Evolutionary conservation across 2,888 invertebrate genomes (phyloP).

Genomic region (Meteorus cinctellus): DNA sequence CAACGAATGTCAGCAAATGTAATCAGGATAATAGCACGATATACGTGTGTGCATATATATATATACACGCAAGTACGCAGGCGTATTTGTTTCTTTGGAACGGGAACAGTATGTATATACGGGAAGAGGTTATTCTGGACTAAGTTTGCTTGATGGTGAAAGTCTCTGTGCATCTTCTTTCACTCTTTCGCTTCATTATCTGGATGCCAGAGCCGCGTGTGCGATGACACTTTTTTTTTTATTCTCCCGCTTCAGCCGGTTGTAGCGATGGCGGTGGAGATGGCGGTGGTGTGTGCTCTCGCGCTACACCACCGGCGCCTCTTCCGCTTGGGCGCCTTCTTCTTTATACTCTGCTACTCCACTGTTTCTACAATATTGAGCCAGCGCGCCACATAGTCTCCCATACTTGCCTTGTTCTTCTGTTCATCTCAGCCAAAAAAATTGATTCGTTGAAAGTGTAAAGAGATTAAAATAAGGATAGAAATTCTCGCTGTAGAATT

Average conservation of each 20-base stretch:
- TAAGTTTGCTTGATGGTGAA: conserved; percentile 5
- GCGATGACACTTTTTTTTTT: neutral
- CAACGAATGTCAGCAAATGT: conserved; percentile 61
- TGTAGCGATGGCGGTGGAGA: neutral
- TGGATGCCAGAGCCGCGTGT: neutral
- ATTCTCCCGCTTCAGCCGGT: neutral
- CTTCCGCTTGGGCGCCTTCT: conserved; percentile 39
- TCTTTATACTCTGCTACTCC: conserved; percentile 34
- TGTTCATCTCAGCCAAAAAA: conserved; percentile 54
- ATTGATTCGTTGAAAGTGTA: conserved; percentile 69
- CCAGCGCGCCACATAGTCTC: neutral
- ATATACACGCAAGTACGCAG: neutral
- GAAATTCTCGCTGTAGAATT: neutral
- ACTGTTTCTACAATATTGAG: conserved; percentile 29
- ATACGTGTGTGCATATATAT: conserved; percentile 44
- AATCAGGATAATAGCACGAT: conserved; percentile 66
- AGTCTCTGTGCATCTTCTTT: conserved; percentile 7
- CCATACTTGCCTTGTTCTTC: conserved; percentile 33
- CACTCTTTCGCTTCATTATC: conserved; percentile 39
- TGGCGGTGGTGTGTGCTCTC: neutral
- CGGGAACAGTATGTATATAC: neutral
- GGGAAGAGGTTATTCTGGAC: neutral
- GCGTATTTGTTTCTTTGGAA: conserved; percentile 7
- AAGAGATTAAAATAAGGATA: conserved; percentile 43
- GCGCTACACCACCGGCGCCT: conserved; percentile 36